Evolutionary conservation across 2,113 vertebrate species (phyloP), one percentile per base, ranked within the genome.

Genomic region (Ophthalmolycus amberensis): DNA sequence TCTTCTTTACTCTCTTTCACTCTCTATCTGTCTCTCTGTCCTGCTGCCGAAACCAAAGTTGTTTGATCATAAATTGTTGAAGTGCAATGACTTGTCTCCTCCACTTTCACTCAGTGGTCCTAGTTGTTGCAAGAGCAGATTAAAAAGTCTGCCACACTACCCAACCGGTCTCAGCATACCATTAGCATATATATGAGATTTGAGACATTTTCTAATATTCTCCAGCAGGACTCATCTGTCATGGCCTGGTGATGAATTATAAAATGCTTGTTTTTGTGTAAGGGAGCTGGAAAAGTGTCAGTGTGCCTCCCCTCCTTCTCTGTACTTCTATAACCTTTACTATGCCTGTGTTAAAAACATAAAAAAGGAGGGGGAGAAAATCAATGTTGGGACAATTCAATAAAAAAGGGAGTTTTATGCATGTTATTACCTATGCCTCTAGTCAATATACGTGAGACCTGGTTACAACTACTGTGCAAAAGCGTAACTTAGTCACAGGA

Each of bases 171-270:
- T 95, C 96, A 96, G 98, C 97, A 99, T 98, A 98, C 96, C 94
- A 99, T 99, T 99, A 99, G 98, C 98, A 99, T 99, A 99, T 99
- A 99, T 99, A 99, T 99, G 97, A 99, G 98, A 99, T 99, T 98
- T 97, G 97, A 98, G 98, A 99, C 98, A 99, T 99, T 99, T 99
- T 99, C 96, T 99, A 99, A 99, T 99, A 99, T 99, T 99, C 97
- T 98, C 95, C 95, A 96, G 97, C 97, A 97, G 97, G 97, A 98
- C 97, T 98, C 98, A 97, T 99, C 98, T 99, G 98, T 99, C 98
- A 99, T 95, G 95, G 95, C 95, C 95, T 95, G 94, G 96, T 98
- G 98, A 99, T 99, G 97, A 98, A 99, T 99, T 99, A 98, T 97
- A 98, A 99, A 99, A 98, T 96, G 96, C 97, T 99, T 98, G 96